phyloP scores from a whole-genome alignment of 1,140 invertebrate genomes.

The Orius insidiosus region DNA sequence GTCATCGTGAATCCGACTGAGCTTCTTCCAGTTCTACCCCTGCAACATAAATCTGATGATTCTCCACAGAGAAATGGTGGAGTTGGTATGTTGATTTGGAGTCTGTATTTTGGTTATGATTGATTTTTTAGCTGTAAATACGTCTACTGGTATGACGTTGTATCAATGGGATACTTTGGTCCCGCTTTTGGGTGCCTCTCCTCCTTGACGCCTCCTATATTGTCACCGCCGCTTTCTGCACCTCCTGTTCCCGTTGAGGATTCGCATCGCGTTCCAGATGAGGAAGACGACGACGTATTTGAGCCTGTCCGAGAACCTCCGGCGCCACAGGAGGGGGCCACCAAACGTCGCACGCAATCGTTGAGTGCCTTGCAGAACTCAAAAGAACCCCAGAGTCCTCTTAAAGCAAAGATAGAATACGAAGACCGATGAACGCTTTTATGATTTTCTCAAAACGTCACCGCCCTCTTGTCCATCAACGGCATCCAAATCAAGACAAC shows the following conservation, averaged over 20 bases:
- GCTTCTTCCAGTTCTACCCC: constrained; percentile 44
- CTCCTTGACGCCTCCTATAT: constrained; percentile 28
- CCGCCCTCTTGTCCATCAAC: constrained; percentile 82
- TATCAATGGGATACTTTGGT: constrained; percentile 72
- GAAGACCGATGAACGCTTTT: constrained; percentile 97
- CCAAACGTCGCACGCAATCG: constrained; percentile 70
- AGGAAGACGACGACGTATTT: constrained; percentile 73
- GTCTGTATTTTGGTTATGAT: constrained; percentile 21
- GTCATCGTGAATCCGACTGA: constrained; percentile 57
- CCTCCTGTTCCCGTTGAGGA: constrained; percentile 24
- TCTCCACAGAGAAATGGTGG: constrained; percentile 23
- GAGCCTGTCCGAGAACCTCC: constrained; percentile 38
- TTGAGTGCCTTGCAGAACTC: constrained; percentile 52
- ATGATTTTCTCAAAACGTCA: constrained; percentile 99
- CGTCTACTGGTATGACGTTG: constrained; percentile 26
- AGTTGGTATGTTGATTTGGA: constrained; percentile 1
- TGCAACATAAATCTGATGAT: constrained; percentile 18
- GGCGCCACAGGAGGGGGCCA: constrained; percentile 27
- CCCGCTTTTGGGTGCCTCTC: constrained; percentile 39
- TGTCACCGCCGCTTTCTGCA: constrained; percentile 36
- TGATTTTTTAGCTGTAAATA: constrained; percentile 27
- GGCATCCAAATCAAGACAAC: constrained; percentile 97
- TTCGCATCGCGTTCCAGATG: constrained; percentile 21
- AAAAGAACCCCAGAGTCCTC: constrained; percentile 41
- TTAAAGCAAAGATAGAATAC: constrained; percentile 63